A percentile compares a stretch with the other conserved stretches of the same genome.
Conservation (phyloP, 2,113 vertebrate species). For the Orthonyx spaldingii region DNA sequence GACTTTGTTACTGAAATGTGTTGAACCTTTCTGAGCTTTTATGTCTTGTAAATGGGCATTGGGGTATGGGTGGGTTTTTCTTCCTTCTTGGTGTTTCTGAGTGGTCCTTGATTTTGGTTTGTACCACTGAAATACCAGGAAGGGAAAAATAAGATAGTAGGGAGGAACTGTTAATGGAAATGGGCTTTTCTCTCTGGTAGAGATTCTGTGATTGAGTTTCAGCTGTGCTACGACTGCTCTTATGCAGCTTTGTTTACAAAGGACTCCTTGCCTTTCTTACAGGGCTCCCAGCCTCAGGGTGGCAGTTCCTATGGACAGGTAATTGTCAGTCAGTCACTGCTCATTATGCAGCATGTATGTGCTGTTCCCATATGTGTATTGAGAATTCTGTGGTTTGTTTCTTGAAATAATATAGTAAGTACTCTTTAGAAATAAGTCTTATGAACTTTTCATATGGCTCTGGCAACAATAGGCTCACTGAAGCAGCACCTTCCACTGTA, state of each 20-base stretch:
- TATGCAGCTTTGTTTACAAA: not conserved
- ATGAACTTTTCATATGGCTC: accelerated
- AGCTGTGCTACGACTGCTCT: not conserved
- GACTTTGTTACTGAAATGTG: not conserved
- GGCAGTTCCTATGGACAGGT: not conserved
- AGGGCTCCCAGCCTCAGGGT: not conserved
- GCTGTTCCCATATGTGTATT: not conserved
- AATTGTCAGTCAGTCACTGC: not conserved
- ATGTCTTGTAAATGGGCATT: not conserved
- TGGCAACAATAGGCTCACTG: not conserved
- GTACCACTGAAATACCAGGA: not conserved
- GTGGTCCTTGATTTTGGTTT: not conserved
- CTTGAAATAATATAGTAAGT: not conserved
- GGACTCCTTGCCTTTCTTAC: not conserved
- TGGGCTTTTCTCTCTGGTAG: not conserved
- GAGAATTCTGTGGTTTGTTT: not conserved
- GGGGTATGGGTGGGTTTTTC: accelerated
- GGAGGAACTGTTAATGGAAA: no score
- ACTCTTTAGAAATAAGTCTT: not conserved
- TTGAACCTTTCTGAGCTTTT: not conserved
- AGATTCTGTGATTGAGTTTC: not conserved
- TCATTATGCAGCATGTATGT: not conserved
- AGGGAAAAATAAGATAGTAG: accelerated
- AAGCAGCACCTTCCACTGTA: not conserved
- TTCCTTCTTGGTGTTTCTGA: not conserved